A percentile compares a stretch with the other conserved stretches of the same genome.
These are phyloP conservation scores for Clinocottus analis DNA, from an alignment of 2,113 vertebrate species.

Conservation along the genomic window DNA sequence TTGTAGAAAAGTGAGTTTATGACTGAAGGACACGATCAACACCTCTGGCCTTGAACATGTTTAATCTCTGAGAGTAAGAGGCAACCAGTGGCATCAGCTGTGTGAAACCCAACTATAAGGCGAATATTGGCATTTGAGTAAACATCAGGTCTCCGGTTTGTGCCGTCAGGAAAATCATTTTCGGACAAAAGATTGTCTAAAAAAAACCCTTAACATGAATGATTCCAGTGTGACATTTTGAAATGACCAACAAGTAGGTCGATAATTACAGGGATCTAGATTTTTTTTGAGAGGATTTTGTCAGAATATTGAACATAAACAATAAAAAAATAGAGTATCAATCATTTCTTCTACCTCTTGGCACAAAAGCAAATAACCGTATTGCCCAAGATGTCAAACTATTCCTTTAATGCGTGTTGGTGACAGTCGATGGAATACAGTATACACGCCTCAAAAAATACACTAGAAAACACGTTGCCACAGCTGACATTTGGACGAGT, in stretches of 20 bases:
- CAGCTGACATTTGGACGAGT: not conserved
- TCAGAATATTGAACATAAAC: not conserved
- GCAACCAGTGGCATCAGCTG: not conserved
- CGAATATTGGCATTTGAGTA: not conserved
- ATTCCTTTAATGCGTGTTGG: not conserved
- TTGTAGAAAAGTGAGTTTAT: not conserved
- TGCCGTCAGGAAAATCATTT: not conserved
- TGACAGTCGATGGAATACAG: not conserved
- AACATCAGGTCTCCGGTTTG: not conserved
- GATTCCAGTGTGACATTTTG: slow-evolving; percentile 1
- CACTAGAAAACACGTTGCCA: not conserved
- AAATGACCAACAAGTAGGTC: not conserved
- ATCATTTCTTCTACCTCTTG: not conserved
- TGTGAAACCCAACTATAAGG: not conserved
- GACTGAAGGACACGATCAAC: not conserved
- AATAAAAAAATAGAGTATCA: not conserved
- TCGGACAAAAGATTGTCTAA: not conserved
- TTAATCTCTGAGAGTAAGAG: not conserved
- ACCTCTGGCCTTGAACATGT: not conserved
- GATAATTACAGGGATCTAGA: not conserved
- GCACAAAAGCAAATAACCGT: not conserved
- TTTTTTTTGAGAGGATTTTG: too few species aligned
- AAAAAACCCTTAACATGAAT: not conserved
- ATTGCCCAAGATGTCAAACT: not conserved
- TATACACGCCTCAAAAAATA: not conserved